Evolutionary conservation across 92 coral and sea anemone species (phyloP).

Genomic region (Chrysogorgia sp.): DNA sequence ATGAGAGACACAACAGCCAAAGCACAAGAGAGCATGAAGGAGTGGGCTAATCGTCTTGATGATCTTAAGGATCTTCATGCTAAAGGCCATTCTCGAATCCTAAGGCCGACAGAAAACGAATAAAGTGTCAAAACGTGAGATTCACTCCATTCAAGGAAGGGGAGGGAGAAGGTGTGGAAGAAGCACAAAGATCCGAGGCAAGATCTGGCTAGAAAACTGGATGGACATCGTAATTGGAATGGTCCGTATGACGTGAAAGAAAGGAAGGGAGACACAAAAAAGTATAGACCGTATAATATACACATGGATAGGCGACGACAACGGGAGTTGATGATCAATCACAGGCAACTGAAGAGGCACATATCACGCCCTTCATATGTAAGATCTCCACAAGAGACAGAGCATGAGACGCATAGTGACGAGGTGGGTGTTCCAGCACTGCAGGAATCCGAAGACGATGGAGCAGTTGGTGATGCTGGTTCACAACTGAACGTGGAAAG

Average conservation of each 20-base stretch:
- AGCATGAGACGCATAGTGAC: not conserved
- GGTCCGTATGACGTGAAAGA: not conserved
- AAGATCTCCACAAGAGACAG: not conserved
- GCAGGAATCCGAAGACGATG: not conserved
- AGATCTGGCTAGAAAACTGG: not conserved
- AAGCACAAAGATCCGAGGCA: not conserved
- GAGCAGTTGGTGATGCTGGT: not conserved
- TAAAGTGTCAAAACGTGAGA: not conserved
- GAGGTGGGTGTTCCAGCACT: not conserved
- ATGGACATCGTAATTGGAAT: not conserved
- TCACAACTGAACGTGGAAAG: slow-evolving; percentile 4
- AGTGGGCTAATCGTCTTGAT: not conserved
- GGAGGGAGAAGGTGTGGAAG: slow-evolving; percentile 33
- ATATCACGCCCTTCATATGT: not conserved
- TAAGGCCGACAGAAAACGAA: not conserved
- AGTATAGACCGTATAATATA: slow-evolving; percentile 4
- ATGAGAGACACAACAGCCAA: not conserved
- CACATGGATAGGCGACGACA: not conserved
- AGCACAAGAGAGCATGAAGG: not conserved
- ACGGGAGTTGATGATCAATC: not conserved
- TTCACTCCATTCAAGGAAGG: not conserved
- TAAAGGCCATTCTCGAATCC: not conserved
- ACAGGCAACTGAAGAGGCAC: not conserved
- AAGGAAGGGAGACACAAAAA: slow-evolving; percentile 1
- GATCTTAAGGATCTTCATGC: not conserved